Evolutionary conservation across 23 tunicate genomes (phyloP), one percentile per base, ranked within the genome.

Genomic region (Aplidium turbinatum): DNA sequence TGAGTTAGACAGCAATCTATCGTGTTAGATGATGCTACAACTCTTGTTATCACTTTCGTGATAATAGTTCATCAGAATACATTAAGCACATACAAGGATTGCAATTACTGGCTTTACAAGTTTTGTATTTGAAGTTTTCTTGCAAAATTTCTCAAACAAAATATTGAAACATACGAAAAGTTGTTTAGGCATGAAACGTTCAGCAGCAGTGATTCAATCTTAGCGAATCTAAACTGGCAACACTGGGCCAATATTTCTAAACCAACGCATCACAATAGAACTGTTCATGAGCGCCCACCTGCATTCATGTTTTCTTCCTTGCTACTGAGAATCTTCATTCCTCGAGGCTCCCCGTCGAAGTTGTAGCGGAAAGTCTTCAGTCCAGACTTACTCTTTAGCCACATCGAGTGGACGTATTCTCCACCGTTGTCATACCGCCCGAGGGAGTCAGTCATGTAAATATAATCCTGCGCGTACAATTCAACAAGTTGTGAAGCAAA

Each of bases 271-370:
- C 50, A 42, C 11, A 42, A 9, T 42, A 42, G 50, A 42, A 42
- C 16, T 42, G 50, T 42, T 42, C 16, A 9, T 42, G 16, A 42
- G 50, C 50, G 50, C 50, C 16, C 50, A 42, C 50, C 11, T 42
- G 50, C 50, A 42, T 42, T 42, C 16, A 42, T 16, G 50, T 9
- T 42, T 42, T 70, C 76, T 47, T 70, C 76, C 38, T 70, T 70
- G 25, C 25, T 13, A 30, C 76, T 70, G 19, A 76, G 45, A 42
- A 76, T 32, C 9, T 62, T 62, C 39, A 76, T 31, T 1, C 82
- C 82, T 36, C 60, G 60, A 19, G 82, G 82, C 26, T 76, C 72
- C 30, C 82, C 82, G 48, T 61, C 60, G 25, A 76, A 45, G 21
- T 45, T 45, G 27, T 56, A 45, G 16, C 33, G 39, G 26, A 46